Conservation (phyloP, 2,113 vertebrate genomes). For the Reinhardtius hippoglossoides region DNA sequence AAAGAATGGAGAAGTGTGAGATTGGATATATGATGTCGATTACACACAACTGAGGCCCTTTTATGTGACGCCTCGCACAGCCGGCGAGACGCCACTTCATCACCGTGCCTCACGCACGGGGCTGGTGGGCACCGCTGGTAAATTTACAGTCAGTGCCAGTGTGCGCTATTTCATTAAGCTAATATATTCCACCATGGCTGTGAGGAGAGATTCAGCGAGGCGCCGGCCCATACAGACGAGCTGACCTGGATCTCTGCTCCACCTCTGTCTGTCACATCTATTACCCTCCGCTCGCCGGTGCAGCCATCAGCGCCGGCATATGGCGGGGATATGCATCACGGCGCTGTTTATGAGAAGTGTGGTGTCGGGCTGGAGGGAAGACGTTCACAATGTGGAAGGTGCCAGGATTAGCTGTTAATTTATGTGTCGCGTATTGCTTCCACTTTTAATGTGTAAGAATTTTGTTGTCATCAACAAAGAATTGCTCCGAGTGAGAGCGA, state of each 20-base stretch:
- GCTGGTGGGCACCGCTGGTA: conserved; percentile 38
- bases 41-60: conserved; percentile 71
- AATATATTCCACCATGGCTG: conserved; percentile 76
- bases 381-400: conserved; percentile 27
- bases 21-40: conserved; percentile 75
- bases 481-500: neutral
- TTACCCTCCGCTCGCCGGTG: conserved; percentile 28
- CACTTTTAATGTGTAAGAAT: conserved; percentile 14
- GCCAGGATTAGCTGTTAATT: conserved; percentile 56
- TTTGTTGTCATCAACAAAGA: conserved; percentile 29
- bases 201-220: conserved; percentile 40
- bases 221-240: conserved; percentile 46
- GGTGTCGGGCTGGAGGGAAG: conserved; percentile 33
- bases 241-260: conserved; percentile 72
- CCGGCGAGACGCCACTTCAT: conserved; percentile 62
- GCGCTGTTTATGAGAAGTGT: conserved; percentile 34
- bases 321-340: conserved; percentile 32
- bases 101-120: conserved; percentile 41
- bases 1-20: conserved; percentile 37
- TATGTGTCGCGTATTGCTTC: conserved; percentile 13
- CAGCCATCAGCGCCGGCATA: conserved; percentile 42
- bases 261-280: conserved; percentile 48
- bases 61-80: conserved; percentile 69
- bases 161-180: conserved; percentile 77
- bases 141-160: conserved; percentile 68